Evolutionary conservation across 2,888 invertebrate genomes (phyloP), one percentile per base, ranked within the genome.

Genomic region (Suillia variegata): DNA sequence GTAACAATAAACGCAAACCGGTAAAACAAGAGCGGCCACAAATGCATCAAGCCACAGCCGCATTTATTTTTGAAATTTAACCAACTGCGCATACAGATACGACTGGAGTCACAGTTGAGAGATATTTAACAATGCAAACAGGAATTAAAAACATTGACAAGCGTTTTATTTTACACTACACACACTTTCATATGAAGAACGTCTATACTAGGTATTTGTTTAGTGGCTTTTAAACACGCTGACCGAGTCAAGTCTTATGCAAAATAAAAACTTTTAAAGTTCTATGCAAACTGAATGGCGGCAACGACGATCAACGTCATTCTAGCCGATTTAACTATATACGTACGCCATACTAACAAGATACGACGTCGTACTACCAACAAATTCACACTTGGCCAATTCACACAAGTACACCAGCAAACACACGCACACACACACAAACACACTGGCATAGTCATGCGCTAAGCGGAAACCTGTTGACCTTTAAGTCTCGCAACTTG

Each of bases 381-480:
- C n/a, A n/a, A 22, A 49, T 24, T 15, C 26, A 24, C 50, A 24
- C 22, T 24, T n/a, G 50, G 26, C 50, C 26, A 50, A 24, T n/a
- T 5, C 50, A n/a, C 24, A 24, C 24, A 50, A n/a, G n/a, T n/a
- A n/a, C n/a, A n/a, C n/a, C n/a, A n/a, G n/a, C n/a, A n/a, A n/a
- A n/a, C n/a, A n/a, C n/a, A n/a, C n/a, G n/a, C n/a, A n/a, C n/a
- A n/a, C n/a, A n/a, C n/a, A n/a, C n/a, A n/a, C n/a, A n/a, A n/a
- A n/a, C n/a, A n/a, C n/a, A n/a, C n/a, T n/a, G n/a, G n/a, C n/a
- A n/a, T n/a, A n/a, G n/a, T n/a, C n/a, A n/a, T n/a, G n/a, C n/a
- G n/a, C n/a, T n/a, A n/a, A n/a, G n/a, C n/a, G 22, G 5, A 24
- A 50, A 50, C 50, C 26, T 24, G 50, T 50, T 50, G 50, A 50